phyloP scores from a whole-genome alignment of 1,140 invertebrate genomes.

The Parapsyche elsis region DNA sequence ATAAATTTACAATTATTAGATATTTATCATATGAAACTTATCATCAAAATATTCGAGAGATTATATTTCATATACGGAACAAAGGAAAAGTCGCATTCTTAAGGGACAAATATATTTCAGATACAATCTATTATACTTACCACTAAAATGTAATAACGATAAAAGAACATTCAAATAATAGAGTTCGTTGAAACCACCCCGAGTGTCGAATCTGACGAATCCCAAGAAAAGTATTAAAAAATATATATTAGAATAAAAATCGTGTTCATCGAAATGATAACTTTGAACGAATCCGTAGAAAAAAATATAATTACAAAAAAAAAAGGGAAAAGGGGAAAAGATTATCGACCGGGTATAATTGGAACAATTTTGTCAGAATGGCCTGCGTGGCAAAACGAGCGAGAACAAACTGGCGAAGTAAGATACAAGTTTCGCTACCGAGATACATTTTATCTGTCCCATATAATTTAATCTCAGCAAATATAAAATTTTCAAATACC shows the following conservation, averaged over 20 bases:
- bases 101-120: not conserved
- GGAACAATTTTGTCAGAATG: not conserved
- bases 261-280: no score
- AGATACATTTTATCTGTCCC: not conserved
- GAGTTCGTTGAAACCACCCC: not conserved
- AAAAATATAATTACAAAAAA: not conserved
- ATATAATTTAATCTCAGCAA: not conserved
- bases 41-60: no score
- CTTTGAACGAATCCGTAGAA: not conserved
- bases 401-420: not conserved
- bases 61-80: no score
- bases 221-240: no score
- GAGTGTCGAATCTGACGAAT: not conserved
- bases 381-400: not conserved
- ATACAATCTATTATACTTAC: slow-evolving; percentile 6
- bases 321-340: not conserved
- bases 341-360: no score
- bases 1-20: no score
- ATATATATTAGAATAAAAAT: no score
- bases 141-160: slow-evolving; percentile 23
- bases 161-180: slow-evolving; percentile 23
- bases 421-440: not conserved
- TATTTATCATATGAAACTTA: no score
- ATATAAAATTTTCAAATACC: not conserved
- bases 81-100: no score